Percentiles rank a stretch among this genome's conserved stretches.
phyloP scores from a whole-genome alignment of 2,888 invertebrate species.

The Phlogophora meticulosa region DNA sequence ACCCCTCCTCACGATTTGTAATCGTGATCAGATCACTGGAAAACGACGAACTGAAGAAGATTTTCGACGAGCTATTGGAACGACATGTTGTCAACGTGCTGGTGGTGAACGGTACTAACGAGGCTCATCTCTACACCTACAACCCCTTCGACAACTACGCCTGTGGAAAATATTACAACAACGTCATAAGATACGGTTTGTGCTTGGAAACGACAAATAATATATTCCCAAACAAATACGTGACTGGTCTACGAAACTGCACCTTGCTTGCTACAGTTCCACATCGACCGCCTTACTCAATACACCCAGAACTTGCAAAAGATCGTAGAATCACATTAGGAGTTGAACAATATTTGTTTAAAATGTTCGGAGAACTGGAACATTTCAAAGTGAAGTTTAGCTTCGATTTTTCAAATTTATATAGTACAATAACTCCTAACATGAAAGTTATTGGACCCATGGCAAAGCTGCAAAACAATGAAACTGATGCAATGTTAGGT shows the following conservation, averaged over 20 bases:
- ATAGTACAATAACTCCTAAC: slow-evolving; percentile 13
- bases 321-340: slow-evolving; percentile 27
- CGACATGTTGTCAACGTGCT: slow-evolving; percentile 71
- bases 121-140: slow-evolving; percentile 75
- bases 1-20: slow-evolving; percentile 71
- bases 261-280: slow-evolving; percentile 66
- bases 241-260: slow-evolving; percentile 74
- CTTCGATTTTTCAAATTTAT: slow-evolving; percentile 20
- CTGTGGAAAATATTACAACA: slow-evolving; percentile 76
- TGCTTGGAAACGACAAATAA: slow-evolving; percentile 65
- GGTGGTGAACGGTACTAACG: slow-evolving; percentile 68
- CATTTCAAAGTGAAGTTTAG: slow-evolving; percentile 39
- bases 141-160: slow-evolving; percentile 79
- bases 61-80: slow-evolving; percentile 73
- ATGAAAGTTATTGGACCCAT: slow-evolving; percentile 35
- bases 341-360: slow-evolving; percentile 46
- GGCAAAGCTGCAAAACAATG: slow-evolving; percentile 37
- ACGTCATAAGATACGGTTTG: slow-evolving; percentile 72
- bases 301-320: slow-evolving; percentile 38
- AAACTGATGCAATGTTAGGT: slow-evolving; percentile 49
- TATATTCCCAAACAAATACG: slow-evolving; percentile 71
- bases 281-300: slow-evolving; percentile 40
- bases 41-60: slow-evolving; percentile 45
- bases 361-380: slow-evolving; percentile 39
- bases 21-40: slow-evolving; percentile 67